These are phyloP conservation scores for Aphelenchoides besseyi DNA, from an alignment of 1,140 invertebrate genomes.

Conservation along the genomic window DNA sequence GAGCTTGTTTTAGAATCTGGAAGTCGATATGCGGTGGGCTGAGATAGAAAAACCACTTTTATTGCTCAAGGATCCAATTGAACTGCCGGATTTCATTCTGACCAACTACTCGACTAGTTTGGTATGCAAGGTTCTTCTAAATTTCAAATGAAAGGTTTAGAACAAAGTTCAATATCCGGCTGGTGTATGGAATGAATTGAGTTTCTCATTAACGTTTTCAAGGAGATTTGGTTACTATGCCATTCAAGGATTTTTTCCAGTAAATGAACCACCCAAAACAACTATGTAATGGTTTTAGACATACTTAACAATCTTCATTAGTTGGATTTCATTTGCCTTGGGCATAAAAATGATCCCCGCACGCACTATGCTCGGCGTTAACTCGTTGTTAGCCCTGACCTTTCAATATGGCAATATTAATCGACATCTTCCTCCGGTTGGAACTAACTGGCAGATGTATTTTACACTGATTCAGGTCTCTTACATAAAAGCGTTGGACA, in stretches of 20 bases:
- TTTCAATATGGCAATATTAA: constrained; percentile 59
- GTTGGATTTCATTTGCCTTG: constrained; percentile 50
- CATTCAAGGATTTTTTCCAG: constrained; percentile 56
- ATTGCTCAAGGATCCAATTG: constrained; percentile 45
- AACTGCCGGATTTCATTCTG: constrained; percentile 49
- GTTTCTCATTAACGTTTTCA: constrained; percentile 47
- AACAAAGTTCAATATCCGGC: constrained; percentile 51
- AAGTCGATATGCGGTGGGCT: constrained; percentile 54
- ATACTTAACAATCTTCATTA: constrained; percentile 57
- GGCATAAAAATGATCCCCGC: constrained; percentile 52
- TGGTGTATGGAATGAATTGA: constrained; percentile 55
- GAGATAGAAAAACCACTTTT: constrained; percentile 34
- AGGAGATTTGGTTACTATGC: constrained; percentile 55
- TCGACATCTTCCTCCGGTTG: constrained; percentile 50
- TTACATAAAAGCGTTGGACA: constrained; percentile 42
- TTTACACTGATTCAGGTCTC: too few species aligned
- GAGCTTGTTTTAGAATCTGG: too few species aligned
- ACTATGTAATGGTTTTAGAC: too few species aligned
- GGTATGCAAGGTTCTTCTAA: too few species aligned
- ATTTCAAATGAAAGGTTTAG: too few species aligned
- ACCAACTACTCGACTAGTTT: constrained; percentile 50
- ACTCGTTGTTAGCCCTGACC: constrained; percentile 44
- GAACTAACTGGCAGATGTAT: constrained; percentile 27
- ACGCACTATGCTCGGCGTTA: constrained; percentile 34
- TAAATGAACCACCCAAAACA: too few species aligned